Evolutionary conservation across 2,113 vertebrate species (phyloP), one percentile per base, ranked within the genome.

Genomic region (Phylloscopus trochiloides): DNA sequence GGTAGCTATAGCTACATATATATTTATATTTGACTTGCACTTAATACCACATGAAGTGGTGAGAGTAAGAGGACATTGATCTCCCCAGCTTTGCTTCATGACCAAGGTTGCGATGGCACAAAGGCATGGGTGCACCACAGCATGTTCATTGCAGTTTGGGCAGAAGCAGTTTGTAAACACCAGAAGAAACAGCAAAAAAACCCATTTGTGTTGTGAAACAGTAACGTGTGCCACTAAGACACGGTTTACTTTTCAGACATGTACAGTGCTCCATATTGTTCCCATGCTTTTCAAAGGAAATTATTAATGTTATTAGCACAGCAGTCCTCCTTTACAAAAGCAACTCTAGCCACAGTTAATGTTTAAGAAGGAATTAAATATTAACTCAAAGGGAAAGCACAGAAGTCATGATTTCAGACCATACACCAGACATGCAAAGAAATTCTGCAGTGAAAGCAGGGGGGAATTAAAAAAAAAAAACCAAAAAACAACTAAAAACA

Each of bases 301-400:
- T 42, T 19, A 92, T 86, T 78, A 91, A 62, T 36, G 26, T 94
- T 92, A 86, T 88, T 88, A 94, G 68, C 88, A 91, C 94, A 96
- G 88, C 79, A 92, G 80, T 52, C 65, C 63, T 88, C 66, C 85
- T 94, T 80, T 73, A 86, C 73, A 95, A 94, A 96, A 94, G 58
- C 32, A 52, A 34, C 50, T 77, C 85, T 71, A 93, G 83, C 59
- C 80, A 88, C 80, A 82, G 95, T 97, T 97, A 97, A 96, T 96
- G 84, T 95, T 96, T 97, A 94, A 96, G 88, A 84, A 91, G 21
- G 36, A 87, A 94, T 95, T 97, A 97, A 97, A 97, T 45, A 97
- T 97, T 97, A 97, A 97, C 96, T 77, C 71, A 76, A 58, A 66
- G 62, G 62, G 62, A 94, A 96, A 91, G 86, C 83, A 89, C 42